Evolutionary conservation across 1,140 invertebrate species (phyloP).

Genomic region (Anastrepha obliqua): DNA sequence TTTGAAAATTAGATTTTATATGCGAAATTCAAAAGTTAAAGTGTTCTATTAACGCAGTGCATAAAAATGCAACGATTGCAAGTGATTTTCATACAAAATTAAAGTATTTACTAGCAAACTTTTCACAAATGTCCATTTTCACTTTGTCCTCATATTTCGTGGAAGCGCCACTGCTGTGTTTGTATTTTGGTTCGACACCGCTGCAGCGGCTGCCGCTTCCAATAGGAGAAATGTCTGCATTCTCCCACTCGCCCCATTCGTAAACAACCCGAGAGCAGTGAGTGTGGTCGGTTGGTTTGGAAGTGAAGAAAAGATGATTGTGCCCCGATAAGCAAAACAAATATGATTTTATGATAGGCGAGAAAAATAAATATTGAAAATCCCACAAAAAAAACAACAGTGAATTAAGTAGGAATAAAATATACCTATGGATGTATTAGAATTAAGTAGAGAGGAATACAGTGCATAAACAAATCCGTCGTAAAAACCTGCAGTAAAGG

Average conservation of each 20-base stretch:
- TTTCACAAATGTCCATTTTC: background rate
- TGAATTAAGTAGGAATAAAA: background rate
- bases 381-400: background rate
- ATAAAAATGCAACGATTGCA: background rate
- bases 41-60: background rate
- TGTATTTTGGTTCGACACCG: background rate
- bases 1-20: background rate
- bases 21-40: background rate
- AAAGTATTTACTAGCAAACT: background rate
- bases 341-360: background rate
- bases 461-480: conserved; percentile 30
- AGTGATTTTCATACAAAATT: background rate
- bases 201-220: conserved; percentile 11
- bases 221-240: conserved; percentile 31
- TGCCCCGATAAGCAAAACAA: background rate
- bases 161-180: conserved; percentile 26
- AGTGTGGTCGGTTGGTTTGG: background rate
- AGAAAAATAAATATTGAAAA: background rate
- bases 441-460: background rate
- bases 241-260: conserved; percentile 49
- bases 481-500: background rate
- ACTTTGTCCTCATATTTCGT: conserved; percentile 6
- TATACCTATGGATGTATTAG: background rate
- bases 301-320: background rate
- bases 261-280: conserved; percentile 29